Conservation (phyloP, 1,140 invertebrate genomes). For the Calosoma granatense region DNA sequence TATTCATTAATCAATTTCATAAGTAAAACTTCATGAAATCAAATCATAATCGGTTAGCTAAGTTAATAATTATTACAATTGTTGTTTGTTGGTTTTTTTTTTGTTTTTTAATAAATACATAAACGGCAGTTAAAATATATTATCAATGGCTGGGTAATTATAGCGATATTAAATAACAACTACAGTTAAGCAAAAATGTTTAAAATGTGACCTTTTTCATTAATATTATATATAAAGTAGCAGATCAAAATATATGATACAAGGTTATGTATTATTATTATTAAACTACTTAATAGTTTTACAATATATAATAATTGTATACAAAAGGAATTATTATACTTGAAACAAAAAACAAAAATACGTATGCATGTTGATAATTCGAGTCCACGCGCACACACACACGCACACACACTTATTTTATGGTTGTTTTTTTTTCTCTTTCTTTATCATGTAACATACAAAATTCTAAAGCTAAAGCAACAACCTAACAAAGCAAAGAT, state of each 20-base stretch:
- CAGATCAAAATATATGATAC: constrained; percentile 7
- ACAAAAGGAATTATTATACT: background rate
- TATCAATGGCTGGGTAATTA: background rate
- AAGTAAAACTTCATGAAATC: background rate
- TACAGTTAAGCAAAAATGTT: background rate
- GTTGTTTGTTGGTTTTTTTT: background rate
- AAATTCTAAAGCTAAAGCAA: background rate
- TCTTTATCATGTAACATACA: constrained; percentile 4
- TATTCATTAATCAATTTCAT: too few relatives aligned
- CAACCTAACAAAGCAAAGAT: background rate
- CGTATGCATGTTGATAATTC: too few relatives aligned
- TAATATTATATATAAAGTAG: background rate
- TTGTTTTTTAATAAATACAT: constrained; percentile 1
- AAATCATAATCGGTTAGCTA: background rate
- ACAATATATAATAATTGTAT: background rate
- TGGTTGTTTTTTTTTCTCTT: too few relatives aligned
- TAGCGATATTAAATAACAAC: constrained; percentile 3
- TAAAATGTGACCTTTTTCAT: constrained; percentile 3
- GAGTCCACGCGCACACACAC: too few relatives aligned
- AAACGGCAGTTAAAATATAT: constrained; percentile 4
- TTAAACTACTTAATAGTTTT: background rate
- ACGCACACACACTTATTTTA: too few relatives aligned
- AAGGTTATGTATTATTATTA: background rate
- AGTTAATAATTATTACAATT: background rate
- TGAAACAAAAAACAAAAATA: too few relatives aligned